Evolutionary conservation across 35 echinoderm and acorn worm genomes (phyloP).

Genomic region (Hemicentrotus pulcherrimus): DNA sequence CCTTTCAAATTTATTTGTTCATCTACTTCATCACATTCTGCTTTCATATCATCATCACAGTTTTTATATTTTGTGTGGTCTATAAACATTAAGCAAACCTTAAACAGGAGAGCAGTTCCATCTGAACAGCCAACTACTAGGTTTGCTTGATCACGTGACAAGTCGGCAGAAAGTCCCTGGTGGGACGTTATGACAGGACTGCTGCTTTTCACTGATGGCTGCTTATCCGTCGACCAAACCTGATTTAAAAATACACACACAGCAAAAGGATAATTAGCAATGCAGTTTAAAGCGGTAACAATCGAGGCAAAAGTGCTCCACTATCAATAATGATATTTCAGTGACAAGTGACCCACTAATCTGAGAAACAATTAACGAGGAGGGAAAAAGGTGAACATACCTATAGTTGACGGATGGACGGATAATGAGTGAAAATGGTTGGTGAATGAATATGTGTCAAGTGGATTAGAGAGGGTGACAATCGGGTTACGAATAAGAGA

Average conservation of each 20-base stretch:
- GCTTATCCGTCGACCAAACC: conserved; percentile 16
- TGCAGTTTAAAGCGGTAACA: neutral
- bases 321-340: too few species aligned
- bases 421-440: neutral
- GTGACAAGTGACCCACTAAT: too few species aligned
- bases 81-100: neutral
- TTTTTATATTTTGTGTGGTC: neutral
- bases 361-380: too few species aligned
- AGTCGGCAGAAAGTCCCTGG: conserved; percentile 7
- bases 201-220: neutral
- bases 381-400: too few species aligned
- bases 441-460: too few species aligned
- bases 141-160: conserved; percentile 21
- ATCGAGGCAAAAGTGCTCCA: too few species aligned
- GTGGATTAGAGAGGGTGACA: too few species aligned
- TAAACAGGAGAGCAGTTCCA: neutral
- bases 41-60: neutral
- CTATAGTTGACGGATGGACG: neutral
- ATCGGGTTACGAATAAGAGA: too few species aligned
- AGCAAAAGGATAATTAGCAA: neutral
- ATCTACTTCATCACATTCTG: neutral
- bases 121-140: neutral
- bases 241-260: neutral
- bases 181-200: neutral
- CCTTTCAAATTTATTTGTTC: neutral